Evolutionary conservation across 2,797 vertebrate species (phyloP).

Genomic region (Amazona finschi): DNA sequence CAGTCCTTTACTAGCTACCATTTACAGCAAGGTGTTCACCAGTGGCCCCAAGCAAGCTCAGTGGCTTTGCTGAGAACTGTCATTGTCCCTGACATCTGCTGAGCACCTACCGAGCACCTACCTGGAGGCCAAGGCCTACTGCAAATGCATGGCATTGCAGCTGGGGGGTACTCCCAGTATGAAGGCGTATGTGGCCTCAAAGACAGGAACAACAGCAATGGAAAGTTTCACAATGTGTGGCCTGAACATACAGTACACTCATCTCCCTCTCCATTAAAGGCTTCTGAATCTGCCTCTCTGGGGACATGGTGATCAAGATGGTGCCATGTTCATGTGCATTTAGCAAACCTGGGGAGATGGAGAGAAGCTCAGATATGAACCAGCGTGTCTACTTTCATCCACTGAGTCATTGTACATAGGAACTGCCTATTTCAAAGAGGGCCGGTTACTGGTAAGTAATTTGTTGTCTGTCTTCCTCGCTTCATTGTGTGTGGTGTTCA

Average conservation of each 20-base stretch:
- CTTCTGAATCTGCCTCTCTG: not conserved
- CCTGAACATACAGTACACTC: not conserved
- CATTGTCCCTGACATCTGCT: not conserved
- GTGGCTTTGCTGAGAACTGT: not conserved
- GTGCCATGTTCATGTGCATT: not conserved
- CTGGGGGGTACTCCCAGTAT: not conserved
- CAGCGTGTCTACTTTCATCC: not conserved
- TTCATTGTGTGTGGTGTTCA: not conserved
- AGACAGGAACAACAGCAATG: not conserved
- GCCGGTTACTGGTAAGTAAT: not conserved
- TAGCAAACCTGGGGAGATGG: not conserved
- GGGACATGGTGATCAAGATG: not conserved
- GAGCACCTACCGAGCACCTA: not conserved
- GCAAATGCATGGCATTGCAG: not conserved
- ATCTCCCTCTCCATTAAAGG: not conserved
- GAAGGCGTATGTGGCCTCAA: not conserved
- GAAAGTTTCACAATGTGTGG: fast-evolving
- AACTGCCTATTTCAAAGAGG: not conserved
- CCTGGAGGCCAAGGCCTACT: not conserved
- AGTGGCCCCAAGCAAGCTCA: not conserved
- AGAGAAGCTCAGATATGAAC: not conserved
- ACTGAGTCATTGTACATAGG: not conserved
- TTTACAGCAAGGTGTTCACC: not conserved
- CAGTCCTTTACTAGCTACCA: not conserved
- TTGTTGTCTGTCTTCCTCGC: not conserved